Percentiles rank a stretch among this genome's conserved stretches.
Evolutionary conservation across 2,797 vertebrate genomes (phyloP).

Genomic region (Zalophus californianus): DNA sequence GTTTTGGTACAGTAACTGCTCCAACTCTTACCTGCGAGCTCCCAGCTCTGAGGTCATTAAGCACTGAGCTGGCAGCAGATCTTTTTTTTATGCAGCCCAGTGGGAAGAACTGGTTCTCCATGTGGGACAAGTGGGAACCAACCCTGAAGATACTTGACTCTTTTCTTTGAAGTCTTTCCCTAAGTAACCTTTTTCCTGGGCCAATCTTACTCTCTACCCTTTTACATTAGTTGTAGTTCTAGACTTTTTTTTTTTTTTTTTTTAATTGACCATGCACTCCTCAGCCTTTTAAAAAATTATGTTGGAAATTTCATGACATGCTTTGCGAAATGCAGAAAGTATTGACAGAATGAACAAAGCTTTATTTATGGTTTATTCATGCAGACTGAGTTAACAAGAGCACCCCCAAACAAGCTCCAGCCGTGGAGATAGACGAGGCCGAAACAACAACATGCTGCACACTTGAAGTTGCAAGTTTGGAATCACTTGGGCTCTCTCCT

Average conservation of each 20-base stretch:
- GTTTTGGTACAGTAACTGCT: background rate
- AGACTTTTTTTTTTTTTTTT: background rate
- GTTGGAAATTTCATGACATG: background rate
- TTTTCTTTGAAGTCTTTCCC: conserved; percentile 7
- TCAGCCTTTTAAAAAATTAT: background rate
- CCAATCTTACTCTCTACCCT: background rate
- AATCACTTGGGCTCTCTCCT: conserved; percentile 63
- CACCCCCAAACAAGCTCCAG: conserved; percentile 58
- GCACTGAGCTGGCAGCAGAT: background rate
- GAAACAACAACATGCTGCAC: conserved; percentile 29
- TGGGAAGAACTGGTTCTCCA: conserved; percentile 1
- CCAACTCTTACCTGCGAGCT: conserved; percentile 41
- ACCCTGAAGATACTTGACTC: background rate
- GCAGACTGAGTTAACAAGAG: conserved; percentile 70
- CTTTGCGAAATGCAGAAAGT: conserved; percentile 21
- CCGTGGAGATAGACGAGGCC: background rate
- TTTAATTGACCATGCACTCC: background rate
- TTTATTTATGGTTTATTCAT: conserved; percentile 75
- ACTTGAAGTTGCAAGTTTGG: conserved; percentile 47
- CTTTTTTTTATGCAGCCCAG: conserved; percentile 35
- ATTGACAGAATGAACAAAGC: conserved; percentile 45
- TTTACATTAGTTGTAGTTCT: background rate
- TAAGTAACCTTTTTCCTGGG: background rate
- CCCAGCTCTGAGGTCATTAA: conserved; percentile 63
- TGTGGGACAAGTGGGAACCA: background rate